Conservation (phyloP, 2,888 invertebrate species). For the Stenolophus ochropezus region DNA sequence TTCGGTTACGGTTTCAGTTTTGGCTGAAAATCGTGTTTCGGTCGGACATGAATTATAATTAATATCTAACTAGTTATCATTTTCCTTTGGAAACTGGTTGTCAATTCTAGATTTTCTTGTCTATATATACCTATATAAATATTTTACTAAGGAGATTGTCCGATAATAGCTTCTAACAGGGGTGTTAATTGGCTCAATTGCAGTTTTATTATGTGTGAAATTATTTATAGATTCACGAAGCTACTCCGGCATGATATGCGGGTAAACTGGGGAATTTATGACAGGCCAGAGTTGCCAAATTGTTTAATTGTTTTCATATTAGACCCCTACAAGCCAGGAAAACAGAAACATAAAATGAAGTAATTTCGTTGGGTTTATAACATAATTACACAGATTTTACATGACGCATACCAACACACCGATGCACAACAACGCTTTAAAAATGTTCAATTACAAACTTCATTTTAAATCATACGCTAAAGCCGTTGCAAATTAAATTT, state of each 20-base stretch:
- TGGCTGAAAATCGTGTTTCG: no score
- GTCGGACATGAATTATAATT: no score
- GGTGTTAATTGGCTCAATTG: no score
- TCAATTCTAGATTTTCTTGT: no score
- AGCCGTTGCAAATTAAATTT: not conserved
- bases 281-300: conserved; percentile 9
- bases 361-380: conserved; percentile 3
- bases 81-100: no score
- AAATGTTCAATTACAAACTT: not conserved
- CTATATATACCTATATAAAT: no score
- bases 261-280: conserved; percentile 37
- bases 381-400: conserved; percentile 4
- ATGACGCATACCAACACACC: not conserved
- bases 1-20: no score
- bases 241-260: conserved; percentile 1
- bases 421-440: not conserved
- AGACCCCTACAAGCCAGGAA: conserved; percentile 8
- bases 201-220: conserved; percentile 46
- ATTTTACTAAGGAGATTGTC: no score
- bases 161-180: no score
- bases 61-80: no score
- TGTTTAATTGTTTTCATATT: conserved; percentile 43
- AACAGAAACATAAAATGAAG: conserved; percentile 28
- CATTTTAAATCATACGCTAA: not conserved
- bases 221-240: conserved; percentile 46